These are phyloP conservation scores for Calcarius lapponicus DNA, from an alignment of 2,797 vertebrate species.

Conservation along the genomic window DNA sequence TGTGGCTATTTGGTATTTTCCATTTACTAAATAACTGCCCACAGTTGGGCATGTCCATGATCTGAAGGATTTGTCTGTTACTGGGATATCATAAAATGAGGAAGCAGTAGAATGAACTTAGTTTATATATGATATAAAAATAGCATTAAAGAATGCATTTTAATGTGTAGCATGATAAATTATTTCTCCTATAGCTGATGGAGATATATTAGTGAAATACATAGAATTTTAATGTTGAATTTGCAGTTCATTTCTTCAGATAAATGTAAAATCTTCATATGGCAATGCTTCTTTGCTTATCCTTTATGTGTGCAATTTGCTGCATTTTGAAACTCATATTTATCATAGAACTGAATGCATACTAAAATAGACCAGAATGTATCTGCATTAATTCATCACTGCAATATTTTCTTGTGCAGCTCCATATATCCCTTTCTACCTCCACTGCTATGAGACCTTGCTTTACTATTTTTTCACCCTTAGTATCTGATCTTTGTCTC, in stretches of 20 bases:
- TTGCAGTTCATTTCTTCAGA: slow-evolving; percentile 5
- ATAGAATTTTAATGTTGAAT: not conserved
- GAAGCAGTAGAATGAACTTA: not conserved
- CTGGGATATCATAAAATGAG: not conserved
- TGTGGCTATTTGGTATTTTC: not conserved
- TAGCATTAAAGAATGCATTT: not conserved
- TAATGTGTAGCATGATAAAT: not conserved
- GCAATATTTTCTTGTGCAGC: not conserved
- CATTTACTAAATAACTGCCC: not conserved
- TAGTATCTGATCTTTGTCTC: not conserved
- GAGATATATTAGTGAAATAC: not conserved
- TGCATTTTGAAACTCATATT: slow-evolving; percentile 7
- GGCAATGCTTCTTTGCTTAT: not conserved
- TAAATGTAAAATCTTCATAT: not conserved
- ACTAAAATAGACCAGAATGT: not conserved
- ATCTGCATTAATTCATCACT: slow-evolving; percentile 15
- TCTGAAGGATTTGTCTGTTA: not conserved
- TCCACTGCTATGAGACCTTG: not conserved
- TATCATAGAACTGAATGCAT: slow-evolving; percentile 7
- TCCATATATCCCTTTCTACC: not conserved
- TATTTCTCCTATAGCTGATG: not conserved
- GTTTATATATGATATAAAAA: not conserved
- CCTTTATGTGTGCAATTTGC: slow-evolving; percentile 16
- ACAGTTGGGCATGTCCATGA: not conserved
- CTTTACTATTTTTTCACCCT: slow-evolving; percentile 3